These are phyloP conservation scores for Trypoxylus dichotomus DNA, from an alignment of 1,140 invertebrate species.

Conservation along the genomic window DNA sequence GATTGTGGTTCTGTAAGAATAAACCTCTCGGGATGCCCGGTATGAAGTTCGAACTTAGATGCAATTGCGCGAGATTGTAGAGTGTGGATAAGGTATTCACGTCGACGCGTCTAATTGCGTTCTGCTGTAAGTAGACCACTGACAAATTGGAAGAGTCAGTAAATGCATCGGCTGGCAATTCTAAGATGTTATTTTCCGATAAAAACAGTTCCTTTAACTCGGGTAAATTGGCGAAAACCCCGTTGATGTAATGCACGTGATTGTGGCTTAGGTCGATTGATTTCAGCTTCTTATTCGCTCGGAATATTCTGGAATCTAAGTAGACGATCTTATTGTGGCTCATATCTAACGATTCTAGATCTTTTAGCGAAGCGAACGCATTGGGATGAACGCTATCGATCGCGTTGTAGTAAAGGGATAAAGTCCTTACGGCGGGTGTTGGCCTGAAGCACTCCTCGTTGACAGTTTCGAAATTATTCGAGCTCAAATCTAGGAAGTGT, in stretches of 20 bases:
- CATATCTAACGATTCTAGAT: slow-evolving; percentile 82
- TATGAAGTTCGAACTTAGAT: slow-evolving; percentile 86
- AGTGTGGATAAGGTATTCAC: slow-evolving; percentile 71
- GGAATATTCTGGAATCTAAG: slow-evolving; percentile 72
- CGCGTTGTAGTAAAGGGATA: slow-evolving; percentile 82
- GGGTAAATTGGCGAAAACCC: slow-evolving; percentile 76
- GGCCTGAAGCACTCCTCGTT: slow-evolving; percentile 75
- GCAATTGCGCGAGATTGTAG: slow-evolving; percentile 76
- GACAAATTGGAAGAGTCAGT: slow-evolving; percentile 72
- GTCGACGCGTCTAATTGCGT: slow-evolving; percentile 79
- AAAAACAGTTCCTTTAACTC: slow-evolving; percentile 80
- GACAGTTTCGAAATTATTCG: slow-evolving; percentile 79
- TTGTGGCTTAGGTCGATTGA: slow-evolving; percentile 87
- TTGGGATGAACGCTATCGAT: slow-evolving; percentile 77
- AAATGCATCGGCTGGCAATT: slow-evolving; percentile 81
- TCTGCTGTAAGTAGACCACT: slow-evolving; percentile 85
- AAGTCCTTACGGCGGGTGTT: slow-evolving; percentile 74
- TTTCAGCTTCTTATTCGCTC: slow-evolving; percentile 70
- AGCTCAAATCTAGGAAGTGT: slow-evolving; percentile 79
- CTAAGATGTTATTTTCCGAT: slow-evolving; percentile 88
- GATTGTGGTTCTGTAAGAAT: slow-evolving; percentile 71
- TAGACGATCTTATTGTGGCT: slow-evolving; percentile 84
- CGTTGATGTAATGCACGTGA: slow-evolving; percentile 81
- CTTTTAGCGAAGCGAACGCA: slow-evolving; percentile 70
- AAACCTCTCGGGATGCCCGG: slow-evolving; percentile 72